Evolutionary conservation across 2,113 vertebrate genomes (phyloP), one percentile per base, ranked within the genome.

Genomic region (Carassius gibelio): DNA sequence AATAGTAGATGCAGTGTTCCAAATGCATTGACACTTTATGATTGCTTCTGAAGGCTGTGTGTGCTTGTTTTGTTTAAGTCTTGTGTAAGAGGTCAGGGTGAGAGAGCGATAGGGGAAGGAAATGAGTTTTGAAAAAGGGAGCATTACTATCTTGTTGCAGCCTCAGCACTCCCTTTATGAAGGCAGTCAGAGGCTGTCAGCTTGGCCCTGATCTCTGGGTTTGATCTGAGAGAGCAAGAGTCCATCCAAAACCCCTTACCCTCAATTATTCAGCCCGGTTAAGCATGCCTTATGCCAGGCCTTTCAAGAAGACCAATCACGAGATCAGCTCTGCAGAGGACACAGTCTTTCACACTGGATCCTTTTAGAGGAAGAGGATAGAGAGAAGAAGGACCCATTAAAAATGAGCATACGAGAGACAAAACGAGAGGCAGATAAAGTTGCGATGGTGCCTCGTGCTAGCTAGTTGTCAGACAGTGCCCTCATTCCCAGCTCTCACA

Each of bases 201-300:
- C 30, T 30, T 30, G 30, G 30, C 30, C 8, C 34, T 86, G 76
- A 83, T 86, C 84, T 81, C 87, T 90, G 64, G 83, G 84, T 91
- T 88, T 91, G 88, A 92, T 90, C 88, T 84, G 77, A 82, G 84
- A 76, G 82, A 87, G 84, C 80, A 86, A 79, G 85, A 85, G 88
- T 87, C 86, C 89, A 85, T 85, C 85, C 86, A 79, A 52, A 84
- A 55, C 4, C 72, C 66, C 62, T 57, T 66, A 26, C 61, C 30
- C 30, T 69, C 48, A 55, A 57, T 82, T 57, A 82, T 82, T 82
- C 45, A 68, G 45, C 75, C 42, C 8, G 23, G 26, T 71, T 71
- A 42, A 3, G 26, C 62, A 45, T 17, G 19, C 19, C 21, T 64
- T 55, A 45, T 34, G 45, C 36, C 64, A 78, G 13, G 42, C 30